phyloP scores from a whole-genome alignment of 2,888 invertebrate species.

The Oxyteleia sp. region DNA sequence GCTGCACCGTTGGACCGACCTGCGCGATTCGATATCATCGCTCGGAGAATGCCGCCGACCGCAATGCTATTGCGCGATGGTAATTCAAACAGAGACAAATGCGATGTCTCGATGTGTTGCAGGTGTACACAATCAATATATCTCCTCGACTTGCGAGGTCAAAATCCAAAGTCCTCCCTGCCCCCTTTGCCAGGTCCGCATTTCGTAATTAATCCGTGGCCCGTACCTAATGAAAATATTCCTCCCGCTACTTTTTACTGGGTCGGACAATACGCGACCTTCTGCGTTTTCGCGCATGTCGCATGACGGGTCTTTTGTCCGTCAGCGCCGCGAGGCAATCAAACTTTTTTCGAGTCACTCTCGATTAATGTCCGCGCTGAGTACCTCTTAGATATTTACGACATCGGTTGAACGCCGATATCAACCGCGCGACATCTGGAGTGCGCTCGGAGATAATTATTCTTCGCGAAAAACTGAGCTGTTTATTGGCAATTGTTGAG shows the following conservation, averaged over 20 bases:
- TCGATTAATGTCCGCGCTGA: neutral
- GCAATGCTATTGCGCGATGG: conserved; percentile 71
- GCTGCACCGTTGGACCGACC: conserved; percentile 59
- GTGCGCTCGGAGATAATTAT: too few species aligned
- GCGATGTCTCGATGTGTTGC: conserved; percentile 64
- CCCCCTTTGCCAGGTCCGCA: neutral
- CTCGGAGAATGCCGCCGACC: conserved; percentile 59
- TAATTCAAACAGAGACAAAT: conserved; percentile 67
- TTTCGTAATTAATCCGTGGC: conserved; percentile 54
- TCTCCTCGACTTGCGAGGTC: conserved; percentile 37
- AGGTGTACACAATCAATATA: conserved; percentile 69
- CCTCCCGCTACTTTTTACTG: conserved; percentile 6
- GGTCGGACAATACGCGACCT: neutral
- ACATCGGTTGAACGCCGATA: neutral
- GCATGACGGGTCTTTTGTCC: neutral
- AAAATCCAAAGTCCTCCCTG: conserved; percentile 20
- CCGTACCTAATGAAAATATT: conserved; percentile 41
- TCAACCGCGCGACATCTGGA: neutral
- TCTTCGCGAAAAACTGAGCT: too few species aligned
- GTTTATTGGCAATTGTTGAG: too few species aligned
- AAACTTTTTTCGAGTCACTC: conserved; percentile 3
- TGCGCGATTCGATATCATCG: conserved; percentile 71
- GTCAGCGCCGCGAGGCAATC: neutral
- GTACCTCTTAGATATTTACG: neutral
- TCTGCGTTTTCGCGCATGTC: neutral